Conservation (phyloP, 2,888 invertebrate genomes). For the Itoplectis maculator region DNA sequence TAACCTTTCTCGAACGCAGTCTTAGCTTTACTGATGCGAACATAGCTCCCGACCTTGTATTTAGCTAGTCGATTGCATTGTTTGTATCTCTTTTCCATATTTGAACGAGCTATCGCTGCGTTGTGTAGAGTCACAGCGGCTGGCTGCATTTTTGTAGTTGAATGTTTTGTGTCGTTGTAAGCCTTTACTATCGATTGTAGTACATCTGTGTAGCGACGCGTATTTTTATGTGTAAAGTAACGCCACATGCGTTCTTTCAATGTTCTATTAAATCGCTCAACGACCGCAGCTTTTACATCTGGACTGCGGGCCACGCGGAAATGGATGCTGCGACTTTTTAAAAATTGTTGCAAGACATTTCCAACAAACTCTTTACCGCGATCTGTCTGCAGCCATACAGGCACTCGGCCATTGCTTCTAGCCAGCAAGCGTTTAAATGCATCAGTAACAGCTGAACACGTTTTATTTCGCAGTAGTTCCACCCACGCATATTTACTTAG, state of each 20-base stretch:
- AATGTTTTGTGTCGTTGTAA: slow-evolving; percentile 2
- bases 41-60: slow-evolving; percentile 41
- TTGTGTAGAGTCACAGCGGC: slow-evolving; percentile 1
- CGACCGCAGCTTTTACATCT: neutral
- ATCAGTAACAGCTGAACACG: slow-evolving; percentile 3
- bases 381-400: neutral
- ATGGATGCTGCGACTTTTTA: neutral
- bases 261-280: too few species aligned
- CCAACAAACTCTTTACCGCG: slow-evolving; percentile 14
- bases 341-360: neutral
- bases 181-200: slow-evolving; percentile 8
- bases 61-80: neutral
- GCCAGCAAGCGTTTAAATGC: neutral
- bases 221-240: neutral
- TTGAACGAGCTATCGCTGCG: slow-evolving; percentile 2
- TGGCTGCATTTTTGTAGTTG: slow-evolving; percentile 2
- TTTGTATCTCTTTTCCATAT: neutral
- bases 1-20: slow-evolving; percentile 38
- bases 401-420: neutral
- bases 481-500: slow-evolving; percentile 30
- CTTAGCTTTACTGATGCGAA: slow-evolving; percentile 47
- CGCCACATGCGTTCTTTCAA: too few species aligned
- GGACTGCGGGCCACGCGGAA: slow-evolving; percentile 1
- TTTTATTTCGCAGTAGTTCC: neutral
- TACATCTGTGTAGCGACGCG: neutral